Conservation (phyloP, 2,797 vertebrate species). For the Danio tinwini region DNA sequence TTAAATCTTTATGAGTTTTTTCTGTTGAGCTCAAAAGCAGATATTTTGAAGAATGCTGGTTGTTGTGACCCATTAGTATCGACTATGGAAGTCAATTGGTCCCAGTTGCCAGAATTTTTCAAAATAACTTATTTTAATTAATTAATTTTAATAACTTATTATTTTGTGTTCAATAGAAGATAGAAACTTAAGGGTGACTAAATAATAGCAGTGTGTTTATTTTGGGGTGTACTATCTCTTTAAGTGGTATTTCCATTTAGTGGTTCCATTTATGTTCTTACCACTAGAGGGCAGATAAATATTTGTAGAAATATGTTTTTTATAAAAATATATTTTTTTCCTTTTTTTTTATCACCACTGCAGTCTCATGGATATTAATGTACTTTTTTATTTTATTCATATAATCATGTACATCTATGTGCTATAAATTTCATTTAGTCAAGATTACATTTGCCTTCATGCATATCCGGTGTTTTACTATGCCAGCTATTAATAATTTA, state of each 20-base stretch:
- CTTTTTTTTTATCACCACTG: slow-evolving; percentile 37
- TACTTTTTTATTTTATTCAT: slow-evolving; percentile 39
- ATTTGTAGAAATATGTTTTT: slow-evolving; percentile 38
- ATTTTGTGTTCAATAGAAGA: not conserved
- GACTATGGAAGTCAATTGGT: too few relatives aligned
- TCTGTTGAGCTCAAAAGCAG: too few relatives aligned
- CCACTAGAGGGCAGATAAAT: slow-evolving; percentile 63
- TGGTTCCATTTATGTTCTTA: not conserved
- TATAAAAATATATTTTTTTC: slow-evolving; percentile 43
- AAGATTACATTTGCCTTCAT: slow-evolving; percentile 51
- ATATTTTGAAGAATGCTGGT: too few relatives aligned
- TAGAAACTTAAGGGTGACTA: too few relatives aligned
- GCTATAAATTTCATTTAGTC: slow-evolving; percentile 49
- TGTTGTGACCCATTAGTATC: too few relatives aligned
- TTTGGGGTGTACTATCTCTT: too few relatives aligned
- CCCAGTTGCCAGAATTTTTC: too few relatives aligned
- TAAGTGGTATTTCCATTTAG: not conserved
- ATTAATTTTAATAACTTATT: too few relatives aligned
- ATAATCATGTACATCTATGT: slow-evolving; percentile 54
- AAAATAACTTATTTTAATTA: too few relatives aligned
- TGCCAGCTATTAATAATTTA: slow-evolving; percentile 65
- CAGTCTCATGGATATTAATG: slow-evolving; percentile 55
- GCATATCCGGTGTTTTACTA: slow-evolving; percentile 51
- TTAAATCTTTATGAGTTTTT: too few relatives aligned
- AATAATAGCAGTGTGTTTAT: too few relatives aligned